Conservation (phyloP, 2,888 invertebrate species). For the Epirrhoe tristata region DNA sequence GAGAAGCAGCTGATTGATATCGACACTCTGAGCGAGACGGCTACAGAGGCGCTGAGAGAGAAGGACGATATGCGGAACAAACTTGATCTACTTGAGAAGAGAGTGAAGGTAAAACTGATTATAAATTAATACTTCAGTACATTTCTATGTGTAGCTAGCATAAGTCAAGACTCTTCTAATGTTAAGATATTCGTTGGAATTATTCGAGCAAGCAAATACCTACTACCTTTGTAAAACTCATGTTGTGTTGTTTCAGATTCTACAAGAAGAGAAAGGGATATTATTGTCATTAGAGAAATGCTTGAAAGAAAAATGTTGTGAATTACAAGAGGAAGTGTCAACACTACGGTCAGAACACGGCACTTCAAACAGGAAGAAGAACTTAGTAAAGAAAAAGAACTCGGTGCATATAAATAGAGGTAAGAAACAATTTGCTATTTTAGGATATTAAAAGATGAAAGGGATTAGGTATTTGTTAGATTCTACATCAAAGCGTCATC, state of each 20-base stretch:
- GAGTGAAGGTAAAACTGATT: constrained; percentile 86
- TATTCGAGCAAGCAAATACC: too few relatives aligned
- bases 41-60: constrained; percentile 89
- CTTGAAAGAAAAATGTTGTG: constrained; percentile 90
- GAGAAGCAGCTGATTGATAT: constrained; percentile 92
- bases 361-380: constrained; percentile 78
- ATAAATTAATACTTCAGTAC: background rate
- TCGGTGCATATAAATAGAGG: constrained; percentile 77
- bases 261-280: constrained; percentile 92
- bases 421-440: constrained; percentile 42
- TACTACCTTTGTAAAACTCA: too few relatives aligned
- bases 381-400: constrained; percentile 82
- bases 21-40: constrained; percentile 89
- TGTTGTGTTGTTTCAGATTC: constrained; percentile 86
- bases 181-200: too few relatives aligned
- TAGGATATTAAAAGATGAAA: background rate
- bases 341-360: constrained; percentile 84
- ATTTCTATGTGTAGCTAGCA: too few relatives aligned
- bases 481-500: too few relatives aligned
- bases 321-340: constrained; percentile 89
- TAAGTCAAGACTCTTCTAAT: too few relatives aligned
- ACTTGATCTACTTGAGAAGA: constrained; percentile 88
- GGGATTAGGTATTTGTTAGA: too few relatives aligned
- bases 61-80: constrained; percentile 88
- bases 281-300: constrained; percentile 90